Base-by-base conservation (phyloP, 1,140 invertebrate genomes). In the Pentalonia nigronervosa region DNA sequence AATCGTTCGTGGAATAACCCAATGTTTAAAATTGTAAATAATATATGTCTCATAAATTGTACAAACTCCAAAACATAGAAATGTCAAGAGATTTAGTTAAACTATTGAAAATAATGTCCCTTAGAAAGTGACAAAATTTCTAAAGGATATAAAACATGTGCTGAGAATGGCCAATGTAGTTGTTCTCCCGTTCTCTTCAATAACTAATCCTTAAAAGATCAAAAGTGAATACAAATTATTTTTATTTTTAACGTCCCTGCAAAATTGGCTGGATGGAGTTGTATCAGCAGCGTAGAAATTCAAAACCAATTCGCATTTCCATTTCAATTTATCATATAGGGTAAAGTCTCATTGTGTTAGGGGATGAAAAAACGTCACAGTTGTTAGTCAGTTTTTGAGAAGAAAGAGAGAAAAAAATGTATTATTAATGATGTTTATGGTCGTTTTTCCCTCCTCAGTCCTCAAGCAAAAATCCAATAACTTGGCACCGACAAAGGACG, bases 401-500 rank as follows among this genome's bases (percentile, higher is more conserved):
- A 83, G 45, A 92, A 92, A 92, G 67, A 48, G n/a, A 50, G n/a
- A 92, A 90, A 60, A 60, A 92, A 93, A 93, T 41, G 25, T 90
- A n/a, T 93, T 93, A 93, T 93, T 93, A 45, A 86, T 86, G 48
- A 93, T 86, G 81, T 36, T 84, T 50, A 36, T 83, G 76, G 67
- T 92, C 91, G 84, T 93, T 56, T 93, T 36, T 30, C 30, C 81
- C 91, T 36, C 25, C 60, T 81, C 56, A 30, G 48, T 45, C 41
- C 23, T 45, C 23, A 30, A 11, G 81, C 8, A 25, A 84, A 83
- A 93, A 84, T 84, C 81, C 34, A 93, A 93, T 84, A 93, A 86
- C 84, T 93, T 86, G n/a, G 48, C 25, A 86, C 81, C 81, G 91
- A 93, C 91, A 93, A 93, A 93, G 48, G 23, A 93, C 91, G 34